Evolutionary conservation across 2,797 vertebrate genomes (phyloP).

Genomic region (Lagorchestes hirsutus): DNA sequence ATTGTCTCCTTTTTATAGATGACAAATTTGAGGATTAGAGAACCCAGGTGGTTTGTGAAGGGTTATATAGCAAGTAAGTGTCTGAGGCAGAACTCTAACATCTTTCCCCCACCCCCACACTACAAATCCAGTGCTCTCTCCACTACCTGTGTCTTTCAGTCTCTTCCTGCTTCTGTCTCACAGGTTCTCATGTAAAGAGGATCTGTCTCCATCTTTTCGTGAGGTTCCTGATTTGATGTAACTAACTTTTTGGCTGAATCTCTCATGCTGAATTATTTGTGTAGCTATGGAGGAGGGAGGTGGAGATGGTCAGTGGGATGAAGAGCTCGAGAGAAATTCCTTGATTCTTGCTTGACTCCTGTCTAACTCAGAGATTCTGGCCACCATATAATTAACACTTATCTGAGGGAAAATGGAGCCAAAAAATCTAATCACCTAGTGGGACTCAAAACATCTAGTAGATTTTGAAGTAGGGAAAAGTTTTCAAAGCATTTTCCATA

Average conservation of each 20-base stretch:
- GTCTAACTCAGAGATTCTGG: background rate
- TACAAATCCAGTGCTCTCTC: background rate
- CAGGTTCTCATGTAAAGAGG: slow-evolving; percentile 11
- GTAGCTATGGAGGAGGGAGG: background rate
- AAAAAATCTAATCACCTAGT: background rate
- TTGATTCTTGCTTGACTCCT: background rate
- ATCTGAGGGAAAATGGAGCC: background rate
- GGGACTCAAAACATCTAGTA: background rate
- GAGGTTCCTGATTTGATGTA: slow-evolving; percentile 16
- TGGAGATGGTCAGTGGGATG: background rate
- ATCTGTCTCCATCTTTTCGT: slow-evolving; percentile 38
- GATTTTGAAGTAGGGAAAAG: background rate
- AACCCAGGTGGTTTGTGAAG: background rate
- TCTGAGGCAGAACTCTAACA: background rate
- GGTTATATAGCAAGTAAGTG: background rate
- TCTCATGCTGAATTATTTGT: slow-evolving; percentile 22
- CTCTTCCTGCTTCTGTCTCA: background rate
- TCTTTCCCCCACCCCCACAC: background rate
- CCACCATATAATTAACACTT: slow-evolving; percentile 71
- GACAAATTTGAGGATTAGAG: background rate
- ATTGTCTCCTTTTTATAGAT: background rate
- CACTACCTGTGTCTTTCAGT: background rate
- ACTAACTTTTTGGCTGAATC: slow-evolving; percentile 31
- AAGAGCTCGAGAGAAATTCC: background rate
- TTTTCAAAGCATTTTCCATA: background rate